Base-by-base conservation (phyloP, 2,797 vertebrate species). In the Sebastes trivittatus region DNA sequence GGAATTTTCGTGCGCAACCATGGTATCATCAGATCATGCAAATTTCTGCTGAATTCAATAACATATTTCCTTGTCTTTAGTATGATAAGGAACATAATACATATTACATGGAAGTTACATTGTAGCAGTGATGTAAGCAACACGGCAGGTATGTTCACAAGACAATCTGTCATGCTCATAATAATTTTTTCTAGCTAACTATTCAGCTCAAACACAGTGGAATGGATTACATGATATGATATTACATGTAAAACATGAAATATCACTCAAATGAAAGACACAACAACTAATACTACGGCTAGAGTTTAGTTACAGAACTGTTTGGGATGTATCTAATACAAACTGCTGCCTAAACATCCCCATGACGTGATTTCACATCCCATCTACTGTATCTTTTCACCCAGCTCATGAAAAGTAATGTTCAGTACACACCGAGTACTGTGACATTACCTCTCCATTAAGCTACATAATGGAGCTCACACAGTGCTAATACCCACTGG, bases 391-490 rank as follows among this genome's bases (percentile, higher is more conserved):
- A 61, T 66, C 52, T 75, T 72, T 66, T 73, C 34, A 74, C 22
- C 38, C 32, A 74, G 64, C 27, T 69, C 5, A 63, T 58, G 34
- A 65, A 49, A 11, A 36, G 46, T 56, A 75, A 88, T 87, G 83
- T 71, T 78, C 81, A 64, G 72, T 66, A 82, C 27, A 75, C 29
- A 77, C 18, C 18, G 3, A 34, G 65, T 72, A 80, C 77, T 78
- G 73, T 78, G 68, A 83, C 82, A 86, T 42, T 42, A 42, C 0
- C 14, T 42, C 38, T 42, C 38, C 38, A 42, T 42, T 0, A 3
- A 42, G 14, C 38, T 42, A 42, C 38, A 42, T 16, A 78, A 83
- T 79, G 79, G 85, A 73, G 69, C 25, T 83, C 83, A 88, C 83
- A 87, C 78, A 65, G 23, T 68, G 52, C 42, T 30, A 60, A 70